These are phyloP conservation scores for Miltochrista miniata DNA, from an alignment of 2,888 invertebrate genomes.

Conservation along the genomic window DNA sequence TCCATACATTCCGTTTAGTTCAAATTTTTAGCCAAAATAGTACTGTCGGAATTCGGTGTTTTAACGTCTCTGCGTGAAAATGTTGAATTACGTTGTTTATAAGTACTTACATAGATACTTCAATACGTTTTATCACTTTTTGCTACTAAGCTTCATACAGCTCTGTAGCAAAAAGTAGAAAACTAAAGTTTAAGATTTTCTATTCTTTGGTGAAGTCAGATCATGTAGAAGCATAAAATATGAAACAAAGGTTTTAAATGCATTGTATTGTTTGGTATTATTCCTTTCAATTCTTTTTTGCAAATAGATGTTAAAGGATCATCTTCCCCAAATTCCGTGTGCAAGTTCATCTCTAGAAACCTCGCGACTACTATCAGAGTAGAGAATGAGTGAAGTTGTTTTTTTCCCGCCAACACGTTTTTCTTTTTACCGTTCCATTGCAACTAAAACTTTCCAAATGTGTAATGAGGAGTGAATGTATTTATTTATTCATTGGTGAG, in stretches of 20 bases:
- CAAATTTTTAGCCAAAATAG: constrained; percentile 17
- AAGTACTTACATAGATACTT: too few species aligned
- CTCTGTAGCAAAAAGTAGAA: too few species aligned
- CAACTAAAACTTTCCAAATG: constrained; percentile 39
- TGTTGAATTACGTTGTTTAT: too few species aligned
- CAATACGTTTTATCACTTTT: too few species aligned
- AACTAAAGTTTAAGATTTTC: too few species aligned
- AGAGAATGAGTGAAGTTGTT: constrained; percentile 16
- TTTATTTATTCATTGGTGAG: constrained; percentile 31
- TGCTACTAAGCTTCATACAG: too few species aligned
- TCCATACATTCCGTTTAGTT: constrained; percentile 25
- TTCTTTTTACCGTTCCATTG: constrained; percentile 32
- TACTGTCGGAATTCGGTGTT: neutral
- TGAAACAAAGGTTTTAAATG: too few species aligned
- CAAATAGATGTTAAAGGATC: neutral
- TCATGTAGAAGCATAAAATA: too few species aligned
- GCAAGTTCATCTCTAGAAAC: constrained; percentile 7
- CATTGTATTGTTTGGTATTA: too few species aligned
- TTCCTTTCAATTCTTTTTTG: neutral
- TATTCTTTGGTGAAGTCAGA: too few species aligned
- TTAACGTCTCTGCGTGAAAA: neutral
- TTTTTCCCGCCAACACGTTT: constrained; percentile 40
- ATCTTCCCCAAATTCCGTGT: neutral
- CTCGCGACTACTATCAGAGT: constrained; percentile 4
- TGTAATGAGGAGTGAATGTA: constrained; percentile 21